Evolutionary conservation across 1,140 invertebrate genomes (phyloP), one percentile per base, ranked within the genome.

Genomic region (Mamestra configurata): DNA sequence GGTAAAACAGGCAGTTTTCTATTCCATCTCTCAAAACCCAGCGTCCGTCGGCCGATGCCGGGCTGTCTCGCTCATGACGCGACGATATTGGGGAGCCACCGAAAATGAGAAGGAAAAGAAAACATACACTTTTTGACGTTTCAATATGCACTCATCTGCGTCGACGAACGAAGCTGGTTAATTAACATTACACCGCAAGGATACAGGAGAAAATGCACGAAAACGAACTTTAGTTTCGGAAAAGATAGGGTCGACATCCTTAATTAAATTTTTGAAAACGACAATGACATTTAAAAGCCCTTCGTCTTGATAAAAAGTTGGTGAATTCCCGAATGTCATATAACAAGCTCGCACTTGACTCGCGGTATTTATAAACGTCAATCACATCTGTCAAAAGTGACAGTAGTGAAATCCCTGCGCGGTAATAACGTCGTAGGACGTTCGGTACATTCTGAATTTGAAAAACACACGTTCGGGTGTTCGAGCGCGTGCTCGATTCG

Each of bases 101-200:
- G 87, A 92, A 93, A 94, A 93, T 93, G 90, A 92, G 88, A 91
- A 90, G 90, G 81, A 93, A 94, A 94, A 94, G 93, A 92, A 93
- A 94, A 76, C 90, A 59, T 61, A 76, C 73, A 88, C 86, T 85
- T 90, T 93, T 92, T 93, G 93, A 94, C 93, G 82, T 93, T 94
- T 91, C 92, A 93, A 94, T 94, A 94, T 94, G 91, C 93, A 94
- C 92, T 94, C 93, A 92, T 91, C 92, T 88, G 79, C 83, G 82
- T 77, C 84, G 53, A n/a, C 15, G 40, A 51, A 68, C 73, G 37
- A 70, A 80, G 72, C 24, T 64, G 55, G 84, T 91, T 92, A 92
- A 94, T 94, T 94, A 93, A 93, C 89, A 87, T 89, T 89, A 92
- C 81, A 82, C 81, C 80, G 77, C 79, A 57, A 73, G 31, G 76